Evolutionary conservation across 1,140 invertebrate genomes (phyloP).

Genomic region (Trachelipus rathkii): DNA sequence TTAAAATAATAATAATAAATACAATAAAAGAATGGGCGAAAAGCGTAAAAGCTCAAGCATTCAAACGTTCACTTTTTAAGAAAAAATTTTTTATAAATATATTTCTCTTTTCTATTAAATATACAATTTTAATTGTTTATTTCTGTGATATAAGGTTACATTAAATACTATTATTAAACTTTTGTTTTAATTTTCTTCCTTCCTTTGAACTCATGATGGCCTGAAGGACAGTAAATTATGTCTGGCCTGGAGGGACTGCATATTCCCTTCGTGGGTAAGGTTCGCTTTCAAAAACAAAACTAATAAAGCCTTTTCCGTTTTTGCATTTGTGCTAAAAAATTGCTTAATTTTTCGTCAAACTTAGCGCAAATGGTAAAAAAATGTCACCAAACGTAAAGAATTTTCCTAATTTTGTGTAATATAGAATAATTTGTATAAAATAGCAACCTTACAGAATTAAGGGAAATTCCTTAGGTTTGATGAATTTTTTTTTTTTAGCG

Average conservation of each 20-base stretch:
- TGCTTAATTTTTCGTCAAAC: neutral
- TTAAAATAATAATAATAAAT: too few relatives aligned
- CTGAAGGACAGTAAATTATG: neutral
- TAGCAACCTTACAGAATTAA: too few relatives aligned
- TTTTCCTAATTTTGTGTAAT: too few relatives aligned
- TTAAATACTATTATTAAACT: slow-evolving; percentile 21
- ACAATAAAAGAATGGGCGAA: neutral
- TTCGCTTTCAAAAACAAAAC: too few relatives aligned
- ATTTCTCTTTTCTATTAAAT: slow-evolving; percentile 34
- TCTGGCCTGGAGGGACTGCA: too few relatives aligned
- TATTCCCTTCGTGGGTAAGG: too few relatives aligned
- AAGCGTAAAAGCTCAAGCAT: neutral
- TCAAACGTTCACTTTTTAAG: neutral
- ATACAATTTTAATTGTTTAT: slow-evolving; percentile 35
- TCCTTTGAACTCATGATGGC: neutral
- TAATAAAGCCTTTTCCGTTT: neutral
- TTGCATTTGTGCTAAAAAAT: neutral
- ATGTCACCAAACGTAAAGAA: neutral
- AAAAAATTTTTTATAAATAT: neutral
- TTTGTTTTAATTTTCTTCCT: neutral
- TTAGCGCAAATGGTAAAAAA: neutral
- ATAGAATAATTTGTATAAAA: too few relatives aligned
- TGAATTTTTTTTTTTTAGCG: too few relatives aligned
- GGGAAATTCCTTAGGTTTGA: too few relatives aligned
- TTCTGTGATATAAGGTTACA: slow-evolving; percentile 35